Base-by-base conservation (phyloP, 2,888 invertebrate genomes). In the Agrenia bidenticulata region DNA sequence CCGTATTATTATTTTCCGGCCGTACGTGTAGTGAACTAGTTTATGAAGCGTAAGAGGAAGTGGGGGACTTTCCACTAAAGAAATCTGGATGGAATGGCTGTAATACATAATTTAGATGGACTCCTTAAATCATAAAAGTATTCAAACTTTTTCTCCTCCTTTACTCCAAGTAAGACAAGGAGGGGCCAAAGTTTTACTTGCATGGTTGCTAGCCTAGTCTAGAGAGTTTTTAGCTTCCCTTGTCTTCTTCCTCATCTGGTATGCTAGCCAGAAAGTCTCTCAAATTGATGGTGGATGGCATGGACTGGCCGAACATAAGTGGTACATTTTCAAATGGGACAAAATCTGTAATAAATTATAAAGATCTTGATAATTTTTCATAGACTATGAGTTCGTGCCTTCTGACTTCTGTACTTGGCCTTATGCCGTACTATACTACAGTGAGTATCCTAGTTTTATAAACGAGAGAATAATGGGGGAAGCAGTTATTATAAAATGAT, bases 311-410 rank as follows among this genome's bases (percentile, higher is more conserved):
- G 11, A 26, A 21, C 41, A 57, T 57, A 57, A 57, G 41, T 57
- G 39, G 56, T 19, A 37, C 24, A 15, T 41, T 57, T 58, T 58
- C 45, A 45, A 58, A 58, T 45, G 26, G 60, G 60, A 42, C 55
- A 64, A 69, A 66, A 69, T 68, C 64, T 45, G 68, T 63, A 66
- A 71, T 68, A 68, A 71, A 71, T 71, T 68, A 71, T 62, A 55
- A 64, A 64, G 56, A 71, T 71, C 71, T 68, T 68, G 71, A 71
- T 71, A 71, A 71, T 71, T 68, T 71, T 71, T 71, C 68, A 71
- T 63, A 70, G 65, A 64, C 32, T 7, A 61, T 68, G 68, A 71
- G 66, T 68, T 66, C 68, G 66, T 68, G 56, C 63, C 66, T 66
- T 70, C 66, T 71, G 71, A 68, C 71, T 7, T 39, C 15, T 11